Conservation (phyloP, 2,888 invertebrate genomes). For the Antheraea yamamai region DNA sequence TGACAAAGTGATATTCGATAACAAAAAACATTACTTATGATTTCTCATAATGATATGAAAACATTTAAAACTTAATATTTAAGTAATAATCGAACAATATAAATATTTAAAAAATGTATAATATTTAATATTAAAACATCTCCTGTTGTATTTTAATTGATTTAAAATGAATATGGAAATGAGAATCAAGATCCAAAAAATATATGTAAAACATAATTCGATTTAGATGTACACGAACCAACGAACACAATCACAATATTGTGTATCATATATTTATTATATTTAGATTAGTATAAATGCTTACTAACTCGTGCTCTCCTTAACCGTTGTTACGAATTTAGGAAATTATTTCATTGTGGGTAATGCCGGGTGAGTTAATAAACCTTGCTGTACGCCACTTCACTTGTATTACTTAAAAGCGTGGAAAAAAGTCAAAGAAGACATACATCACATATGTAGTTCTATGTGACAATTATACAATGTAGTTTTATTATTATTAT, state of each 20-base stretch:
- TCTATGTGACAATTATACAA: too few species aligned
- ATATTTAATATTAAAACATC: neutral
- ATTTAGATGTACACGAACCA: neutral
- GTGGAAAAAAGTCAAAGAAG: neutral
- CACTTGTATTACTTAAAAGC: neutral
- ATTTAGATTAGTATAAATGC: neutral
- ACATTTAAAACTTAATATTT: too few species aligned
- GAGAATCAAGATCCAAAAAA: neutral
- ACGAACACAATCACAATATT: neutral
- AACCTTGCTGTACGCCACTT: neutral
- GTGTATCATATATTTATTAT: slow-evolving; percentile 1
- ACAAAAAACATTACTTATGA: too few species aligned
- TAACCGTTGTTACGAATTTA: neutral
- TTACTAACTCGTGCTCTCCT: neutral
- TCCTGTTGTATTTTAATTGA: neutral
- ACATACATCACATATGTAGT: neutral
- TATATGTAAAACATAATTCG: too few species aligned
- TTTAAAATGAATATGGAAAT: neutral
- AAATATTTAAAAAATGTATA: neutral
- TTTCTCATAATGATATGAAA: too few species aligned
- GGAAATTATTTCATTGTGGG: neutral
- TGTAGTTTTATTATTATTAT: too few species aligned
- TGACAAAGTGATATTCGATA: too few species aligned
- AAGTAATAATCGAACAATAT: neutral
- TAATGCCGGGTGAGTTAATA: neutral